These are phyloP conservation scores for Chironomus tepperi DNA, from an alignment of 1,140 invertebrate species.

Conservation along the genomic window DNA sequence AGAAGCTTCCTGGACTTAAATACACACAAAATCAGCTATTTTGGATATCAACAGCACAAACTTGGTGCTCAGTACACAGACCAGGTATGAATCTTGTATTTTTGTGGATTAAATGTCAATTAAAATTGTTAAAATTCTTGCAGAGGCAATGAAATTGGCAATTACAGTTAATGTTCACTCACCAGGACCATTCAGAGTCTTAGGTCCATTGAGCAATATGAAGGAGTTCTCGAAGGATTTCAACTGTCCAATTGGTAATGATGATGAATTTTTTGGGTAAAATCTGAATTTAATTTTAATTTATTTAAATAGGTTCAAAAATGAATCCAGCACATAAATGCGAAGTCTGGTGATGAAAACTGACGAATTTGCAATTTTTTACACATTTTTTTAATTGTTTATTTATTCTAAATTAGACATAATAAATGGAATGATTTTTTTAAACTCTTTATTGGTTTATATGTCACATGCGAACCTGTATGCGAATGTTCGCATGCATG, in stretches of 20 bases:
- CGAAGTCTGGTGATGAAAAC: conserved; percentile 52
- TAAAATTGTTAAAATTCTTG: conserved; percentile 42
- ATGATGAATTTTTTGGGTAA: too few relatives aligned
- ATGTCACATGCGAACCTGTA: too few relatives aligned
- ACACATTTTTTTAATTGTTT: too few relatives aligned
- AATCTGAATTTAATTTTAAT: too few relatives aligned
- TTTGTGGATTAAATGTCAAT: too few relatives aligned
- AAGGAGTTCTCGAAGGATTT: conserved; percentile 69
- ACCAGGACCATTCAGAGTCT: conserved; percentile 47
- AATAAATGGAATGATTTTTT: too few relatives aligned
- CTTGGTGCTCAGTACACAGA: conserved; percentile 26
- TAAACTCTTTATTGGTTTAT: too few relatives aligned
- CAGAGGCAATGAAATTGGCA: conserved; percentile 39
- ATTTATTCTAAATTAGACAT: too few relatives aligned
- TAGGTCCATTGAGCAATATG: conserved; percentile 57
- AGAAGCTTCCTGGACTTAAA: conserved; percentile 41
- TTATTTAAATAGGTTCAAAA: conserved; percentile 44
- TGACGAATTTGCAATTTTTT: too few relatives aligned
- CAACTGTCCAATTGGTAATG: conserved; percentile 51
- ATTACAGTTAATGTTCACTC: conserved; percentile 42
- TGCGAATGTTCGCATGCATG: too few relatives aligned
- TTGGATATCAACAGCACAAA: conserved; percentile 57
- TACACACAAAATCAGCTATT: conserved; percentile 64
- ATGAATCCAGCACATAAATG: conserved; percentile 84
- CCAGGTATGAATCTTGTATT: too few relatives aligned